These are phyloP conservation scores for Drepana falcataria DNA, from an alignment of 2,888 invertebrate species.

Conservation along the genomic window DNA sequence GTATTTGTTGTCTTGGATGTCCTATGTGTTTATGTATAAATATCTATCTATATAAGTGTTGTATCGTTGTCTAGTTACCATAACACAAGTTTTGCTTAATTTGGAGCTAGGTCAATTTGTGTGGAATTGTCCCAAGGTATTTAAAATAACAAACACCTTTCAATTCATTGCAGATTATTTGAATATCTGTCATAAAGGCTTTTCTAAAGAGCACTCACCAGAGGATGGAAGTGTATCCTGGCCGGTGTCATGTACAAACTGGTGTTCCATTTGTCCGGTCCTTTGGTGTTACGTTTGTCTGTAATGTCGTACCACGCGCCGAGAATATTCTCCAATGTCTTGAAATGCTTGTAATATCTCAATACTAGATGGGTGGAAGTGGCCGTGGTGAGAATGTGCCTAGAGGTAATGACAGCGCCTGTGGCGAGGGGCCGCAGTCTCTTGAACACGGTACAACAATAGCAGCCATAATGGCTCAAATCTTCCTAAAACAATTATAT, in stretches of 20 bases:
- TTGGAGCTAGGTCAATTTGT: too few species aligned
- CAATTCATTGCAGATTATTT: too few species aligned
- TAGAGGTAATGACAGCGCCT: slow-evolving; percentile 40
- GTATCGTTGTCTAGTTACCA: too few species aligned
- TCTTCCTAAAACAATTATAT: slow-evolving; percentile 19
- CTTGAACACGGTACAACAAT: slow-evolving; percentile 39
- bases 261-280: slow-evolving; percentile 20
- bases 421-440: slow-evolving; percentile 22
- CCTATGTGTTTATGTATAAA: too few species aligned
- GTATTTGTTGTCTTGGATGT: too few species aligned
- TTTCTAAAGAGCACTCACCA: slow-evolving; percentile 15
- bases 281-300: background rate
- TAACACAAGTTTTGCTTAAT: too few species aligned
- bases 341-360: slow-evolving; percentile 11
- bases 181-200: too few species aligned
- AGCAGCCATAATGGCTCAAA: slow-evolving; percentile 26
- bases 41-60: too few species aligned
- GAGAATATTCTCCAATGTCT: slow-evolving; percentile 23
- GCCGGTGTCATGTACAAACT: slow-evolving; percentile 34
- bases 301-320: slow-evolving; percentile 45
- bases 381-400: slow-evolving; percentile 48
- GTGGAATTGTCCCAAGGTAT: too few species aligned
- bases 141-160: too few species aligned
- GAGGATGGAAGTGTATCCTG: slow-evolving; percentile 44
- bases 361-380: slow-evolving; percentile 39